A percentile compares a stretch with the other conserved stretches of the same genome.
phyloP scores from a whole-genome alignment of 2,113 vertebrate genomes.

The Cololabis saira region DNA sequence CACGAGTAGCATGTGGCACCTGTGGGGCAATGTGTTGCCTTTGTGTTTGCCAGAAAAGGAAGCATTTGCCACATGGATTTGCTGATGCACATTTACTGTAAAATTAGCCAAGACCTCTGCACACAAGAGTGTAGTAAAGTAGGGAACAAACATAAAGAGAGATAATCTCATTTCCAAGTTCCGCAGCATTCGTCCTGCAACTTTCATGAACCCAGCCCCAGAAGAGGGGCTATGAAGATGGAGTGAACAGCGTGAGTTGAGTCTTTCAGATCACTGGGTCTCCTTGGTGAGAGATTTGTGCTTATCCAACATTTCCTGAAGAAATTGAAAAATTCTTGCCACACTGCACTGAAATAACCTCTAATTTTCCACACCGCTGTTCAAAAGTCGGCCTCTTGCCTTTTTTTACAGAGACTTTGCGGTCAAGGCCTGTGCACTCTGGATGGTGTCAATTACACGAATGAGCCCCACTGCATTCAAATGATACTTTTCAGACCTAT shows the following conservation, averaged over 20 bases:
- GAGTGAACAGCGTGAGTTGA: neutral
- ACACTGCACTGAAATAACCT: slow-evolving; percentile 29
- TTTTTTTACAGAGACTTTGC: slow-evolving; percentile 6
- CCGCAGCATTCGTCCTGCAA: slow-evolving; percentile 6
- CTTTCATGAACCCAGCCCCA: slow-evolving; percentile 4
- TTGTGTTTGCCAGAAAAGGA: too few relatives aligned
- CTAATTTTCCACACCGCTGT: slow-evolving; percentile 46
- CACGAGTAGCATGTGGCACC: too few relatives aligned
- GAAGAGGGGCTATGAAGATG: neutral
- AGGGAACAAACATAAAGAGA: neutral
- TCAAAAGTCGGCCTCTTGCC: slow-evolving; percentile 12
- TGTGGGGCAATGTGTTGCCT: too few relatives aligned
- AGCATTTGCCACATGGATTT: too few relatives aligned
- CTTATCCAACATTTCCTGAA: slow-evolving; percentile 26
- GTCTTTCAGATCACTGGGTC: neutral
- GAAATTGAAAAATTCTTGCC: slow-evolving; percentile 25
- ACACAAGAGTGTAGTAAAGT: too few relatives aligned
- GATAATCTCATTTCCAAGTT: neutral
- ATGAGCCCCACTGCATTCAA: slow-evolving; percentile 33
- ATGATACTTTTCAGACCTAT: slow-evolving; percentile 25
- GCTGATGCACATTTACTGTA: too few relatives aligned
- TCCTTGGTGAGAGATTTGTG: slow-evolving; percentile 1
- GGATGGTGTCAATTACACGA: slow-evolving; percentile 47
- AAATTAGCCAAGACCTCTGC: too few relatives aligned
- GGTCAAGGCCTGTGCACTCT: slow-evolving; percentile 33